A percentile compares a stretch with the other conserved stretches of the same genome.
Evolutionary conservation across 2,797 vertebrate species (phyloP).

Genomic region (Schizopygopsis malacanthus): DNA sequence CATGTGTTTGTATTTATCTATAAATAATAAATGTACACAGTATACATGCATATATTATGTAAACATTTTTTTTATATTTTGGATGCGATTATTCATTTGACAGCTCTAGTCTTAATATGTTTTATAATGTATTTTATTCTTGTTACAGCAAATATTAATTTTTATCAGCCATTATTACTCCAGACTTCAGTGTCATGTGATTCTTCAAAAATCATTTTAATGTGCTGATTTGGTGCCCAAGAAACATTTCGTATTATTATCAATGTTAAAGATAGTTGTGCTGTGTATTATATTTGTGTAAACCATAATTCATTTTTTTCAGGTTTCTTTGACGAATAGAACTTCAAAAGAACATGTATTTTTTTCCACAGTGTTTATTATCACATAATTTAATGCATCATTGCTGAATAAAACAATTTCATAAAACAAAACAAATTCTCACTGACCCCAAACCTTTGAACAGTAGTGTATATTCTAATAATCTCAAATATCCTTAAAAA

Average conservation of each 20-base stretch:
- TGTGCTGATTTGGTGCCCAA: background rate
- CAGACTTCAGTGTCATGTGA: background rate
- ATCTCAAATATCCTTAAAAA: background rate
- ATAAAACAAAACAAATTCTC: background rate
- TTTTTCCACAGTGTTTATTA: background rate
- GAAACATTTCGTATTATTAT: background rate
- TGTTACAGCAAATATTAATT: background rate
- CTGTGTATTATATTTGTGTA: constrained; percentile 1
- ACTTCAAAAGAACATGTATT: background rate
- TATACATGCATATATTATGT: too few relatives aligned
- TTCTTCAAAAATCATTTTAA: background rate
- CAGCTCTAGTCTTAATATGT: background rate
- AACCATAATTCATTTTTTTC: background rate
- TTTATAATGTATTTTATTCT: background rate
- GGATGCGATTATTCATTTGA: too few relatives aligned
- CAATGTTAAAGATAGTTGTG: background rate
- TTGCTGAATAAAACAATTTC: background rate
- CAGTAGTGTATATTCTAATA: background rate
- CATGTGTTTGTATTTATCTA: too few relatives aligned
- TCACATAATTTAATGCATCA: background rate
- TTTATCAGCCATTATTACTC: background rate
- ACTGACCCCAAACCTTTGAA: background rate
- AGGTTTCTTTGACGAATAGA: background rate
- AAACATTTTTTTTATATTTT: too few relatives aligned
- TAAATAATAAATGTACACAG: too few relatives aligned